These are phyloP conservation scores for Argyresthia goedartella DNA, from an alignment of 2,888 invertebrate genomes.

Conservation along the genomic window DNA sequence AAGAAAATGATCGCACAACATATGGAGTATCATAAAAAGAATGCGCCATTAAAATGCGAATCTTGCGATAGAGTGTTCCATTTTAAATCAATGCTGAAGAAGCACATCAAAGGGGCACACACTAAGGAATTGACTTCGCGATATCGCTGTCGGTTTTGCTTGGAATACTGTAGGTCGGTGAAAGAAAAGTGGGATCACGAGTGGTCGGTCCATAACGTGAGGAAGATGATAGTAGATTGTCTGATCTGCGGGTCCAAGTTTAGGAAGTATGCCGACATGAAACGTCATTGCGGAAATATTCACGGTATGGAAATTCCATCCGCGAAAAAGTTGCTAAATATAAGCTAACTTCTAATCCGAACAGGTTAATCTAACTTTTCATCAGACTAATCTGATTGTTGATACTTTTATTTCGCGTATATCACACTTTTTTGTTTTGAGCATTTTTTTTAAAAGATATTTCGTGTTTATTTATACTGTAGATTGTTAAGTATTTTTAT, in stretches of 20 bases:
- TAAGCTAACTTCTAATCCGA: not conserved
- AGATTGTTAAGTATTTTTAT: too few species aligned
- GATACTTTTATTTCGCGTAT: too few species aligned
- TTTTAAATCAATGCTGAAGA: slow-evolving; percentile 55
- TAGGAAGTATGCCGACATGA: slow-evolving; percentile 51
- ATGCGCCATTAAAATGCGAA: slow-evolving; percentile 36
- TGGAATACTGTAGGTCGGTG: slow-evolving; percentile 32
- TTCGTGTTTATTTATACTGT: too few species aligned
- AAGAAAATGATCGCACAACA: slow-evolving; percentile 57
- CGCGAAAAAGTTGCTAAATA: slow-evolving; percentile 30
- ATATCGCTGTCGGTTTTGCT: slow-evolving; percentile 46
- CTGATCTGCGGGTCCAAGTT: slow-evolving; percentile 44
- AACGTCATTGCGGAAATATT: slow-evolving; percentile 34
- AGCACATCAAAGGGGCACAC: slow-evolving; percentile 47
- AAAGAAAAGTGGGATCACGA: slow-evolving; percentile 65
- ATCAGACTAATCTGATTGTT: not conserved
- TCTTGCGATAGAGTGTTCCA: slow-evolving; percentile 45
- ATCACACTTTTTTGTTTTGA: too few species aligned
- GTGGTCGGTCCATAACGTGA: slow-evolving; percentile 49
- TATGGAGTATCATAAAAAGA: slow-evolving; percentile 52
- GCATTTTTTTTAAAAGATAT: too few species aligned
- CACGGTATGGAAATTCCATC: slow-evolving; percentile 39
- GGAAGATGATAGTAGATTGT: slow-evolving; percentile 55
- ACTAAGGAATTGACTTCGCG: slow-evolving; percentile 23
- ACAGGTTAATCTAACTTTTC: too few species aligned